phyloP scores from a whole-genome alignment of 2,113 vertebrate species.

The Periophthalmus modestus region DNA sequence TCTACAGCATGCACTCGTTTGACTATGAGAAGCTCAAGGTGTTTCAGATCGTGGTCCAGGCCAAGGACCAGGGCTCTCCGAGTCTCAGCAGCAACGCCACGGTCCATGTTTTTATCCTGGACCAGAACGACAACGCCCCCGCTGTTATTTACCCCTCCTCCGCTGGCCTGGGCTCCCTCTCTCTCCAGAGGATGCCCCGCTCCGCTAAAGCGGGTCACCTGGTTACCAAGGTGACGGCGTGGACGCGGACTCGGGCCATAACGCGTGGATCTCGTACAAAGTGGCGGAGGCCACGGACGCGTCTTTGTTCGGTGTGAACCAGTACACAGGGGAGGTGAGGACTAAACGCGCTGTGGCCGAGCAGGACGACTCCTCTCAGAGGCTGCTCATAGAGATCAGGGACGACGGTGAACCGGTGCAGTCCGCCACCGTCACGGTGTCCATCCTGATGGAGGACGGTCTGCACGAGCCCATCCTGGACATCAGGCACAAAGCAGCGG shows the following conservation, averaged over 20 bases:
- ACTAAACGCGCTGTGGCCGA: conserved; percentile 79
- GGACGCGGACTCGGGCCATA: conserved; percentile 85
- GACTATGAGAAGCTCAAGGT: conserved; percentile 85
- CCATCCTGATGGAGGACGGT: conserved; percentile 65
- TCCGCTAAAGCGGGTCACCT: conserved; percentile 82
- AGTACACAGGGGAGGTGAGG: conserved; percentile 85
- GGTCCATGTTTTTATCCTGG: conserved; percentile 76
- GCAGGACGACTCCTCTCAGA: conserved; percentile 79
- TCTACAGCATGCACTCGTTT: conserved; percentile 81
- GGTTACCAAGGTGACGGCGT: conserved; percentile 87
- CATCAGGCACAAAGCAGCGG: conserved; percentile 39
- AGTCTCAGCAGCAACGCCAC: conserved; percentile 76
- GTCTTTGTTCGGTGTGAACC: conserved; percentile 81
- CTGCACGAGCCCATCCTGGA: conserved; percentile 65
- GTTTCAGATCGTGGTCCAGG: conserved; percentile 80
- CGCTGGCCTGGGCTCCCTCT: conserved; percentile 57
- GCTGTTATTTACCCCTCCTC: conserved; percentile 80
- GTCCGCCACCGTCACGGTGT: conserved; percentile 80
- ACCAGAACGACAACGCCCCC: conserved; percentile 83
- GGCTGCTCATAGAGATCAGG: conserved; percentile 79
- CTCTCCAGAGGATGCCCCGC: conserved; percentile 78
- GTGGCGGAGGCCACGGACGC: conserved; percentile 80
- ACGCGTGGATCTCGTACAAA: conserved; percentile 86
- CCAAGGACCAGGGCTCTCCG: conserved; percentile 81
- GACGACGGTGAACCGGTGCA: conserved; percentile 86